phyloP scores from a whole-genome alignment of 2,797 vertebrate species.

The Rhinoraja longicauda region DNA sequence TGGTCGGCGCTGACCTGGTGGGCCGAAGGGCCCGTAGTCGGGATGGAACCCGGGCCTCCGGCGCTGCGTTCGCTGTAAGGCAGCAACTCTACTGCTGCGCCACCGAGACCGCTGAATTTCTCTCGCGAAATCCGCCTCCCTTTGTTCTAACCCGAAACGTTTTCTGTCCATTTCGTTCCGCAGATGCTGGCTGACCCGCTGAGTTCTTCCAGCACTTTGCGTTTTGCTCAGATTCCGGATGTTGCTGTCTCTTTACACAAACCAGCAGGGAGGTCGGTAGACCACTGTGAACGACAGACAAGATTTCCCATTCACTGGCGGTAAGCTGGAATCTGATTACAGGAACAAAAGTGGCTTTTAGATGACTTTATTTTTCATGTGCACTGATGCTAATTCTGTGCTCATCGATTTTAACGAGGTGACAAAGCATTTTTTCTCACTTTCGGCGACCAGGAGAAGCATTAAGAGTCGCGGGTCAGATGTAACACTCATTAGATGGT shows the following conservation, averaged over 20 bases:
- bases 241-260: background rate
- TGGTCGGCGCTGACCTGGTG: too few species aligned
- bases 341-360: background rate
- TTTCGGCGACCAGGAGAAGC: background rate
- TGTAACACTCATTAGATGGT: slow-evolving; percentile 17
- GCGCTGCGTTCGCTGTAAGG: too few species aligned
- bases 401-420: slow-evolving; percentile 27
- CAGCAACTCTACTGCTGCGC: too few species aligned
- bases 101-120: too few species aligned
- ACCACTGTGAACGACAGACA: background rate
- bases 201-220: too few species aligned
- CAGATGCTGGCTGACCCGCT: too few species aligned
- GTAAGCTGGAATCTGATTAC: too few species aligned
- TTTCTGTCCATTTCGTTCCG: too few species aligned
- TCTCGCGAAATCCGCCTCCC: too few species aligned
- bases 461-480: slow-evolving; percentile 23
- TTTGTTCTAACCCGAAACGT: too few species aligned
- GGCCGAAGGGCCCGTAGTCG: too few species aligned
- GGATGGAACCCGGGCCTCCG: too few species aligned
- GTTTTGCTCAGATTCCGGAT: background rate
- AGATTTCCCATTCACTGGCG: background rate
- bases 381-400: slow-evolving; percentile 18
- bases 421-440: background rate
- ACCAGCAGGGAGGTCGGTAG: background rate
- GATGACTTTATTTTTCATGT: background rate